phyloP scores from a whole-genome alignment of 2,888 invertebrate genomes.

The Machimus rusticus region DNA sequence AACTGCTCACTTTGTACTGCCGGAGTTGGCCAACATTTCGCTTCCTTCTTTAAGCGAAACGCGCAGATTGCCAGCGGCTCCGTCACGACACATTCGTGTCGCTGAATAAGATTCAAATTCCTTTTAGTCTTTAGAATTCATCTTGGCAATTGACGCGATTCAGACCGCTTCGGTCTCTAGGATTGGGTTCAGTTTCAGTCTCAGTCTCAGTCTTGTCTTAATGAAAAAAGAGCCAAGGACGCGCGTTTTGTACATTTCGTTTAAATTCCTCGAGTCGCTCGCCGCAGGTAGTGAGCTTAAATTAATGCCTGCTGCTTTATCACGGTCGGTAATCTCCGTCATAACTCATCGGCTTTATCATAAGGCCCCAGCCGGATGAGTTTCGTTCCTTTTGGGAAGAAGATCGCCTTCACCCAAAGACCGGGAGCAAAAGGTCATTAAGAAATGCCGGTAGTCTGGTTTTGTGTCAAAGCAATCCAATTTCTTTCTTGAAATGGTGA shows the following conservation, averaged over 20 bases:
- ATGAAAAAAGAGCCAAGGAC: not conserved
- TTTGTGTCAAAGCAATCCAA: constrained; percentile 36
- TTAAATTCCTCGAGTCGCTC: not conserved
- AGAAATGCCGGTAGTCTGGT: constrained; percentile 24
- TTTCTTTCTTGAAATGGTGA: constrained; percentile 23
- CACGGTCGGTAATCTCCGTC: constrained; percentile 17
- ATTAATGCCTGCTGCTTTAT: constrained; percentile 26
- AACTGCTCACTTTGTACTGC: not conserved
- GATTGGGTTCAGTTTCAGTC: not conserved
- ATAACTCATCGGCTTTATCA: constrained; percentile 37
- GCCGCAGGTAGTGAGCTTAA: constrained; percentile 30
- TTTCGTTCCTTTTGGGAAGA: not conserved
- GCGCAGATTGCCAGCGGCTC: not conserved
- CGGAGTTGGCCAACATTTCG: not conserved
- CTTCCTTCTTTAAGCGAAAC: constrained; percentile 9
- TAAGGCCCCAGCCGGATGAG: constrained; percentile 15
- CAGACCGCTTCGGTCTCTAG: not conserved
- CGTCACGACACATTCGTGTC: constrained; percentile 25
- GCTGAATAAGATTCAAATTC: not conserved
- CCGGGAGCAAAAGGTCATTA: constrained; percentile 26
- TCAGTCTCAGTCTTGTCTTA: not conserved
- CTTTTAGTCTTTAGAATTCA: not conserved
- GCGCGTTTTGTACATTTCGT: not conserved
- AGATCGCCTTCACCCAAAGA: not conserved
- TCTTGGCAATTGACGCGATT: not conserved